These are phyloP conservation scores for Mallotus villosus DNA, from an alignment of 2,797 vertebrate species.

Conservation along the genomic window DNA sequence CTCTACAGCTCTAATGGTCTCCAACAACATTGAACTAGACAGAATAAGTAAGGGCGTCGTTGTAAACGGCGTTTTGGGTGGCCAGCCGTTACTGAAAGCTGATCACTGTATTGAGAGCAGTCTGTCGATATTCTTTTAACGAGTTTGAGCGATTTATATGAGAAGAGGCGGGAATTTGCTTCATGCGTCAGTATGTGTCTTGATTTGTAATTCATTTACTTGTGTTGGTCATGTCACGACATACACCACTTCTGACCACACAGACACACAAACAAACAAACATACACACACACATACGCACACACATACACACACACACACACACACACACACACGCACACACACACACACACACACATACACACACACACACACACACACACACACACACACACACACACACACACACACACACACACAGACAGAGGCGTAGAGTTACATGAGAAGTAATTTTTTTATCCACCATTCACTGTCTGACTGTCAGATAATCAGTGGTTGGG, in stretches of 20 bases:
- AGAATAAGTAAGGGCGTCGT: not conserved
- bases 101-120: not conserved
- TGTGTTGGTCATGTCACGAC: constrained; percentile 5
- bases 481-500: not conserved
- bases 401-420: not conserved
- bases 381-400: constrained; percentile 8
- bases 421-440: not conserved
- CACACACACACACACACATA: constrained; percentile 3
- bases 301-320: not conserved
- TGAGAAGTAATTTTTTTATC: not conserved
- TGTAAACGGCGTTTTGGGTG: not conserved
- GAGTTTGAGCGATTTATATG: constrained; percentile 21
- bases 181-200: not conserved
- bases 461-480: not conserved
- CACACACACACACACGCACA: constrained; percentile 9
- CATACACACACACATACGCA: constrained; percentile 3
- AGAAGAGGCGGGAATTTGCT: constrained; percentile 24
- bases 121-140: not conserved
- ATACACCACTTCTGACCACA: not conserved
- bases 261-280: not conserved
- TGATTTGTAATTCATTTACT: not conserved
- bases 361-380: not conserved
- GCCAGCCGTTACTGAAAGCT: not conserved
- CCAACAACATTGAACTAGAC: constrained; percentile 29
- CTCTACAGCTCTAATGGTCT: constrained; percentile 36